Percentiles rank a stretch among this genome's conserved stretches.
phyloP scores from a whole-genome alignment of 2,113 vertebrate genomes.

The Corythoichthys intestinalis region DNA sequence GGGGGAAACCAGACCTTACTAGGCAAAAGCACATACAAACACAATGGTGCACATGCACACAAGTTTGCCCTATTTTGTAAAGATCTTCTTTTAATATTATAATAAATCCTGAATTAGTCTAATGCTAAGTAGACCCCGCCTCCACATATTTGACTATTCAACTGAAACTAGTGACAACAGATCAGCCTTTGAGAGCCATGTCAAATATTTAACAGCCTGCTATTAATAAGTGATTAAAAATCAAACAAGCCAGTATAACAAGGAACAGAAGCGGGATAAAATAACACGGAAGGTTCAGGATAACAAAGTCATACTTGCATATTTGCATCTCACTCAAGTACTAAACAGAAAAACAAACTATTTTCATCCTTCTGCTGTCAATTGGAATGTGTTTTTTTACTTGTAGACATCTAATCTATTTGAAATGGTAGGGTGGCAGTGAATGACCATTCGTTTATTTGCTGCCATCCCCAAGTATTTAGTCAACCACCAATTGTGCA shows the following conservation, averaged over 20 bases:
- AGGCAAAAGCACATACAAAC: slow-evolving; percentile 55
- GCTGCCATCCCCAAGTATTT: too few species aligned
- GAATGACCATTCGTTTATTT: too few species aligned
- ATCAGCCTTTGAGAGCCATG: slow-evolving; percentile 17
- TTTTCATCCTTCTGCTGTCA: too few species aligned
- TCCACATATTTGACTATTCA: slow-evolving; percentile 27
- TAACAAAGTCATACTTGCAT: background rate
- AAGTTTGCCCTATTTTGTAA: background rate
- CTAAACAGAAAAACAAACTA: too few species aligned
- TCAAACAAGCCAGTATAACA: slow-evolving; percentile 15
- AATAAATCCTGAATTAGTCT: background rate
- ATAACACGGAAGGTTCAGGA: background rate
- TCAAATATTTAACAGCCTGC: slow-evolving; percentile 41
- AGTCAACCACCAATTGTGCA: too few species aligned
- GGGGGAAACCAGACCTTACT: slow-evolving; percentile 65
- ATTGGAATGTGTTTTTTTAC: too few species aligned
- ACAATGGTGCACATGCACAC: slow-evolving; percentile 1
- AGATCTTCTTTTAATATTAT: too few species aligned
- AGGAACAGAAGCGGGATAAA: slow-evolving; percentile 26
- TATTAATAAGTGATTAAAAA: slow-evolving; percentile 40
- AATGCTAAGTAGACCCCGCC: background rate
- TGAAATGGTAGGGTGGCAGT: too few species aligned
- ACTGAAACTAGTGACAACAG: slow-evolving; percentile 24
- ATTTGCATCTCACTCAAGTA: background rate
- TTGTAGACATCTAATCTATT: too few species aligned